These are phyloP conservation scores for Helicoverpa assulta DNA, from an alignment of 2,888 invertebrate genomes.

Conservation along the genomic window DNA sequence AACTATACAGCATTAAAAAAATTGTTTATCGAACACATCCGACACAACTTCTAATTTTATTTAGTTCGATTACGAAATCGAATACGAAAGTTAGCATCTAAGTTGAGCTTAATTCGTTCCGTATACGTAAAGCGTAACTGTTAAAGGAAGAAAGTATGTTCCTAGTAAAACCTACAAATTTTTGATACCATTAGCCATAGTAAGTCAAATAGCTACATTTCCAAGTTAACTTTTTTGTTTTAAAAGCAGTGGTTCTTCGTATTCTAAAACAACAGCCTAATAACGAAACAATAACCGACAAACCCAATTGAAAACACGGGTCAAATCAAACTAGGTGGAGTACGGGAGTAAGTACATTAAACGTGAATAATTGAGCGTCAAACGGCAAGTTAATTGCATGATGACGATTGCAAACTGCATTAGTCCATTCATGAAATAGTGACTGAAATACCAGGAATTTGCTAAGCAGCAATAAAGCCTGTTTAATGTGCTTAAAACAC, in stretches of 20 bases:
- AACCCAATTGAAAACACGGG: background rate
- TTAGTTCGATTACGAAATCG: slow-evolving; percentile 14
- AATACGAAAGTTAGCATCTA: slow-evolving; percentile 25
- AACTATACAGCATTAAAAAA: too few relatives aligned
- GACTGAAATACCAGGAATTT: slow-evolving; percentile 18
- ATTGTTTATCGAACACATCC: background rate
- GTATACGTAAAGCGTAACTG: background rate
- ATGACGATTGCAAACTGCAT: slow-evolving; percentile 25
- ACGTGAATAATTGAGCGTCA: slow-evolving; percentile 32
- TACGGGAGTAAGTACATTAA: slow-evolving; percentile 11
- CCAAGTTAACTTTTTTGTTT: background rate
- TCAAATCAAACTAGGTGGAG: slow-evolving; percentile 15
- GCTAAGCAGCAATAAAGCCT: slow-evolving; percentile 10
- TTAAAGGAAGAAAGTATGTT: background rate
- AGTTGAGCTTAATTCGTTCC: slow-evolving; percentile 23
- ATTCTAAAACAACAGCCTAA: background rate
- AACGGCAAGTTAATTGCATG: slow-evolving; percentile 32
- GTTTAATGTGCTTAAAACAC: background rate
- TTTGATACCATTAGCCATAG: background rate
- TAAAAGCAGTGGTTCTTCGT: background rate
- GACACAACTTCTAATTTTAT: slow-evolving; percentile 10
- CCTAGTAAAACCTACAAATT: background rate
- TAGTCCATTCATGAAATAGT: slow-evolving; percentile 20
- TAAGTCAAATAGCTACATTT: too few relatives aligned
- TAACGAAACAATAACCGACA: background rate